Base-by-base conservation (phyloP, 2,888 invertebrate species). In the Macaria liturata region DNA sequence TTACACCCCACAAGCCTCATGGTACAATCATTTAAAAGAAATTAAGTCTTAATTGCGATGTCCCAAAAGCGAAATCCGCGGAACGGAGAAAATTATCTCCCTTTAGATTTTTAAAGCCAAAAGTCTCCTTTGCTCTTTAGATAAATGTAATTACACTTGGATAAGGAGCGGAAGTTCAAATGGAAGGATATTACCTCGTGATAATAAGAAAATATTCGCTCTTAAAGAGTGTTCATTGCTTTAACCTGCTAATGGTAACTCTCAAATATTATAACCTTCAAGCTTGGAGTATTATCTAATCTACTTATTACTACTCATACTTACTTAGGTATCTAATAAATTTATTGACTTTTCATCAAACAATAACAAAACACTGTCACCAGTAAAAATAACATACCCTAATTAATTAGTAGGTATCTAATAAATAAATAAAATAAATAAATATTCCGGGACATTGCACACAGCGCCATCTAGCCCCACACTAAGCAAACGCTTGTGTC, bases 121-220 rank as follows among this genome's bases (percentile, higher is more conserved):
- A 62, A 49, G 59, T 49, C 42, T 50, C 53, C 42, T 64, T 54
- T 63, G 56, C 58, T 58, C 61, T 65, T 46, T 47, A 59, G 62
- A 66, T 63, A 61, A 67, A 67, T 62, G 61, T 61, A 59, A 65
- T 66, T 63, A 62, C 51, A 59, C 54, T 59, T 48, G 54, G 57
- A 48, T 60, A 61, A 67, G 52, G 58, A 58, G 57, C 58, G 59
- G 62, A 51, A 64, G 61, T 58, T 59, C 51, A 56, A 64, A 66
- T 66, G 57, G 61, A 67, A 58, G 57, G 57, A 52, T 64, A 57
- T 64, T 56, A 57, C 59, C 48, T 47, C 45, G 64, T 57, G 62
- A 61, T 65, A 60, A 63, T 62, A 66, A 51, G 59, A 59, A 61
- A 58, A 64, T 65, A 65, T 60, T 57, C 46, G 7, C 31, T 46